phyloP scores from a whole-genome alignment of 2,888 invertebrate genomes.

The Tridacna gigas region DNA sequence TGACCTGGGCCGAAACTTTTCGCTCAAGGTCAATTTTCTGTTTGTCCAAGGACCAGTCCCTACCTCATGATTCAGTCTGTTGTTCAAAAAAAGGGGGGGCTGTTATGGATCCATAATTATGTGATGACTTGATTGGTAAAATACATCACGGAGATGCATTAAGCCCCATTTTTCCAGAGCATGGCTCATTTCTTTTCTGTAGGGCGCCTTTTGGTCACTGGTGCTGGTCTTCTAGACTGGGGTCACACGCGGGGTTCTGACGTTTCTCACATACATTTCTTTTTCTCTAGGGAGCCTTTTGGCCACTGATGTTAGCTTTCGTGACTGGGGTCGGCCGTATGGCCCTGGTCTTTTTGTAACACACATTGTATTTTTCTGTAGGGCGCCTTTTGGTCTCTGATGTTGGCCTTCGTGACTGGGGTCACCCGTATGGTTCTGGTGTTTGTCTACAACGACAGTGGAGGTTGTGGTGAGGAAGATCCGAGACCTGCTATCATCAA shows the following conservation, averaged over 20 bases:
- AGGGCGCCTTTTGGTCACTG: conserved; percentile 86
- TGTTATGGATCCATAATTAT: too few species aligned
- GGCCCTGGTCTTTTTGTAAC: conserved; percentile 84
- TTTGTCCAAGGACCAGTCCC: too few species aligned
- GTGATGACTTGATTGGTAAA: too few species aligned
- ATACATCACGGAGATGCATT: too few species aligned
- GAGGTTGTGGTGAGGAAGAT: conserved; percentile 64
- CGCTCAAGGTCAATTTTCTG: too few species aligned
- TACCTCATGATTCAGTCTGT: too few species aligned
- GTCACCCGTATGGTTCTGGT: conserved; percentile 85
- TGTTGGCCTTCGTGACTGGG: conserved; percentile 85
- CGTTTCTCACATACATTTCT: conserved; percentile 82
- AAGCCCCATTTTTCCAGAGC: too few species aligned
- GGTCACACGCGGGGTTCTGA: conserved; percentile 84
- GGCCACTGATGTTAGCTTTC: conserved; percentile 85
- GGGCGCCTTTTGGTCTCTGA: conserved; percentile 86
- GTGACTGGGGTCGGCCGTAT: conserved; percentile 85
- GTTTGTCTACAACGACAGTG: conserved; percentile 80
- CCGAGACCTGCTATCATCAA: conserved; percentile 73
- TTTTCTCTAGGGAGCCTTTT: too few species aligned
- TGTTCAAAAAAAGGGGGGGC: too few species aligned
- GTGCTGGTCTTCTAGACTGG: conserved; percentile 85
- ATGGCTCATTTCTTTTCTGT: neutral
- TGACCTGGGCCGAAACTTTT: too few species aligned
- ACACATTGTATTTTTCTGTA: too few species aligned